A percentile compares a stretch with the other conserved stretches of the same genome.
Conservation (phyloP, 2,797 vertebrate genomes). For the Carduelis carduelis region DNA sequence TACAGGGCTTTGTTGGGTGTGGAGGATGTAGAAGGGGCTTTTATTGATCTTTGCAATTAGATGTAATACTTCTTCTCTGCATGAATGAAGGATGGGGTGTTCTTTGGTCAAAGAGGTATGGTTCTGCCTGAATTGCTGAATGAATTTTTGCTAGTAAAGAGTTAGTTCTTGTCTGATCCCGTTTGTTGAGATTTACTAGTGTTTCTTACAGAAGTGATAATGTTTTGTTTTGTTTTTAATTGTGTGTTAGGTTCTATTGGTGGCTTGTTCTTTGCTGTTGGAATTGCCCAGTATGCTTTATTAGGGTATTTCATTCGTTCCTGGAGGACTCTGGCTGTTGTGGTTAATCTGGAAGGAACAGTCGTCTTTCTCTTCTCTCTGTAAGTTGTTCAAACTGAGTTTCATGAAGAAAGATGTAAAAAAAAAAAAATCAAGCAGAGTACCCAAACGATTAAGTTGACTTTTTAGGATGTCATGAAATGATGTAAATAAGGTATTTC, state of each 20-base stretch:
- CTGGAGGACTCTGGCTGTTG: constrained; percentile 77
- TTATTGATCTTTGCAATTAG: not conserved
- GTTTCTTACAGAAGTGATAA: not conserved
- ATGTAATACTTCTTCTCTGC: not conserved
- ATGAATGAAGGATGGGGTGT: not conserved
- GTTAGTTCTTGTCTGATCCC: not conserved
- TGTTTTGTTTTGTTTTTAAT: not conserved
- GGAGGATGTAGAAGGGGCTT: not conserved
- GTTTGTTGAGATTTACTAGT: not conserved
- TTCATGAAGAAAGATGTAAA: not conserved
- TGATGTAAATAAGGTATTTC: not conserved
- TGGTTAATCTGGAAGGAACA: constrained; percentile 79
- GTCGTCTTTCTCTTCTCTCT: constrained; percentile 77
- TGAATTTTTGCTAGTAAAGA: not conserved
- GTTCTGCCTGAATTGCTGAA: not conserved
- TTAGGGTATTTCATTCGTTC: constrained; percentile 80
- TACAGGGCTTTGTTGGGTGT: not conserved
- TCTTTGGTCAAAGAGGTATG: not conserved
- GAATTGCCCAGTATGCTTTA: constrained; percentile 79
- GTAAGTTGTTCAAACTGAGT: constrained; percentile 69
- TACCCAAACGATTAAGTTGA: not conserved
- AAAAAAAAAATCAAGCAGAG: not conserved
- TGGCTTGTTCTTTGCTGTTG: constrained; percentile 80
- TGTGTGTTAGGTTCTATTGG: constrained; percentile 72
- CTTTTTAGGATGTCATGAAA: not conserved